phyloP scores from a whole-genome alignment of 2,888 invertebrate genomes.

The Sacculina carcini region DNA sequence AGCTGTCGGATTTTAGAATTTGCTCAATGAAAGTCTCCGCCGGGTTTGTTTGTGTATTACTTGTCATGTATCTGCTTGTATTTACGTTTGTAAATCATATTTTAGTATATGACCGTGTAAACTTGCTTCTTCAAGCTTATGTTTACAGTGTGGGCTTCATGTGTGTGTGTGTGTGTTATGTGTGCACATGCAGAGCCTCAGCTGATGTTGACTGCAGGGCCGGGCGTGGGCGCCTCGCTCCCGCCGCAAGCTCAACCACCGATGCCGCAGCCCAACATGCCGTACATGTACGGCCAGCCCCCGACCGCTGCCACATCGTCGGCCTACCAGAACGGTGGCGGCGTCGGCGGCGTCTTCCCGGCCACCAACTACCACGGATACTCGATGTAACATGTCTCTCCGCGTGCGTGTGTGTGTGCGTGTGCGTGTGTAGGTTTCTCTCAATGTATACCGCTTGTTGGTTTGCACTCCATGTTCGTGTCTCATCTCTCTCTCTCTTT shows the following conservation, averaged over 20 bases:
- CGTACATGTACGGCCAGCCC: background rate
- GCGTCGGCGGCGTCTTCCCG: background rate
- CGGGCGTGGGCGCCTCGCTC: constrained; percentile 27
- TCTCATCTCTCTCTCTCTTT: too few relatives aligned
- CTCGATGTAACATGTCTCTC: background rate
- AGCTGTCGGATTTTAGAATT: too few relatives aligned
- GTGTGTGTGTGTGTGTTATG: background rate
- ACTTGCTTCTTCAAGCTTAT: too few relatives aligned
- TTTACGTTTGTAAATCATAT: too few relatives aligned
- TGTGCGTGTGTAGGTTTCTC: background rate
- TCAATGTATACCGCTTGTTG: background rate
- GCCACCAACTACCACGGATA: background rate
- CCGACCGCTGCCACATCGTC: constrained; percentile 6
- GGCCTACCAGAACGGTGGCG: constrained; percentile 6
- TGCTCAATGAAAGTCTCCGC: too few relatives aligned
- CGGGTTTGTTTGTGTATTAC: too few relatives aligned
- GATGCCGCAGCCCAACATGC: background rate
- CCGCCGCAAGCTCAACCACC: background rate
- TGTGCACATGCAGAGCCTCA: constrained; percentile 47
- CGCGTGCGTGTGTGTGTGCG: background rate
- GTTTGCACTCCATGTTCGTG: too few relatives aligned
- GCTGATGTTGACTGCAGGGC: constrained; percentile 85
- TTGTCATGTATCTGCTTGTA: too few relatives aligned
- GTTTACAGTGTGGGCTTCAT: too few relatives aligned
- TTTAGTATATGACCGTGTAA: too few relatives aligned